Percentiles rank a stretch among this genome's conserved stretches.
phyloP scores from a whole-genome alignment of 2,113 vertebrate genomes.

The Lampris incognitus region DNA sequence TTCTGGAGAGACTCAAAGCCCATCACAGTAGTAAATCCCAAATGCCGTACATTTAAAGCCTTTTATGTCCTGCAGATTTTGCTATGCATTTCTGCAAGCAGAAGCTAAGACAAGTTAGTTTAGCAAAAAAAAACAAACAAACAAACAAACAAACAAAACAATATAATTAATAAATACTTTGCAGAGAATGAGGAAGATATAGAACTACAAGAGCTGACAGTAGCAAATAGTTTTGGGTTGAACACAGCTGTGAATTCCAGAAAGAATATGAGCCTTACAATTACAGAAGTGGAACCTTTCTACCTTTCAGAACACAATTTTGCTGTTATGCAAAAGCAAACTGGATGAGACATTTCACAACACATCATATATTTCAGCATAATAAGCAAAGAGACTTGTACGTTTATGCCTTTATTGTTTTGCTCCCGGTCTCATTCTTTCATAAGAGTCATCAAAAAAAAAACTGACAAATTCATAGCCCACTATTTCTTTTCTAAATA shows the following conservation, averaged over 20 bases:
- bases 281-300: constrained; percentile 18
- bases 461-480: no score
- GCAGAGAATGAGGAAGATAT: not conserved
- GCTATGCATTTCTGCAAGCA: constrained; percentile 1
- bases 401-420: no score
- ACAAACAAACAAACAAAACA: no score
- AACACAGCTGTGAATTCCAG: constrained; percentile 33
- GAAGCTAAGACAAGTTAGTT: no score
- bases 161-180: not conserved
- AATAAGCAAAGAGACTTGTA: no score
- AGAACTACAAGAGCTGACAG: constrained; percentile 43
- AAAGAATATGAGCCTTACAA: not conserved
- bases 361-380: constrained; percentile 8
- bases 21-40: constrained; percentile 23
- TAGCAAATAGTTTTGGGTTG: constrained; percentile 39
- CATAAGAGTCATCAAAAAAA: no score
- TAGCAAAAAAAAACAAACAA: no score
- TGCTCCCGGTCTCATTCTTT: no score
- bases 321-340: constrained; percentile 15
- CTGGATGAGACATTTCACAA: constrained; percentile 26
- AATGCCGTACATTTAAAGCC: not conserved
- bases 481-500: no score
- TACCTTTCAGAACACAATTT: constrained; percentile 6
- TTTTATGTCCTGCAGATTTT: constrained; percentile 24
- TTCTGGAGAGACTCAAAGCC: constrained; percentile 18